A percentile compares a stretch with the other conserved stretches of the same genome.
These are phyloP conservation scores for Spea bombifrons DNA, from an alignment of 2,113 vertebrate genomes.

Conservation along the genomic window DNA sequence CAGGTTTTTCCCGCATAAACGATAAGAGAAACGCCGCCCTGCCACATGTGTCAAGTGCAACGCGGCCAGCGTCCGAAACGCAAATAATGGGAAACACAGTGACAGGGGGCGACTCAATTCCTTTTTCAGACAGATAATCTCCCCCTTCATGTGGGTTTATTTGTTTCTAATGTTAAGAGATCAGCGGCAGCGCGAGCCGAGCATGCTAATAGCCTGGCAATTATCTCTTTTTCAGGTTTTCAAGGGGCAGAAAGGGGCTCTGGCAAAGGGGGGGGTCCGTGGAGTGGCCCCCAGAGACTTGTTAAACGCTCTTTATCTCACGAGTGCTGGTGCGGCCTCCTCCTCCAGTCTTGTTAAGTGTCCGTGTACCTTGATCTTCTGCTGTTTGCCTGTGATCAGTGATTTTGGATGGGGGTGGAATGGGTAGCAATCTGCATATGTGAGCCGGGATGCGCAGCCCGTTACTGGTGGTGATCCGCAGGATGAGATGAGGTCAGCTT, in stretches of 20 bases:
- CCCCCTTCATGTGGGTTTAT: conserved; percentile 49
- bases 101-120: not conserved
- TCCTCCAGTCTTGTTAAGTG: conserved; percentile 85
- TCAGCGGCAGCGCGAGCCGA: conserved; percentile 21
- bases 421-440: conserved; percentile 71
- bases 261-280: conserved; percentile 72
- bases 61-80: conserved; percentile 10
- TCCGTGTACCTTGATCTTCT: conserved; percentile 53
- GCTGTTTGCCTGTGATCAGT: conserved; percentile 77
- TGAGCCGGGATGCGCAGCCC: conserved; percentile 62
- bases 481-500: conserved; percentile 15
- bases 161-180: conserved; percentile 41
- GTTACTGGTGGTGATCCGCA: not conserved
- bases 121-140: not conserved
- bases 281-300: conserved; percentile 90
- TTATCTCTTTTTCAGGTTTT: conserved; percentile 91
- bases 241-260: conserved; percentile 74
- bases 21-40: too few relatives aligned
- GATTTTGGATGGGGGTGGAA: conserved; percentile 68
- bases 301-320: conserved; percentile 86
- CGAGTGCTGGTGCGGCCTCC: conserved; percentile 96
- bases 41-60: not conserved
- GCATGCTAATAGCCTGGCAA: conserved; percentile 88
- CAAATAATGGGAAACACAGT: not conserved
- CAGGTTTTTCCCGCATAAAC: too few relatives aligned